Evolutionary conservation across 2,888 invertebrate species (phyloP), one percentile per base, ranked within the genome.

Genomic region (Dasysyrphus albostriatus): DNA sequence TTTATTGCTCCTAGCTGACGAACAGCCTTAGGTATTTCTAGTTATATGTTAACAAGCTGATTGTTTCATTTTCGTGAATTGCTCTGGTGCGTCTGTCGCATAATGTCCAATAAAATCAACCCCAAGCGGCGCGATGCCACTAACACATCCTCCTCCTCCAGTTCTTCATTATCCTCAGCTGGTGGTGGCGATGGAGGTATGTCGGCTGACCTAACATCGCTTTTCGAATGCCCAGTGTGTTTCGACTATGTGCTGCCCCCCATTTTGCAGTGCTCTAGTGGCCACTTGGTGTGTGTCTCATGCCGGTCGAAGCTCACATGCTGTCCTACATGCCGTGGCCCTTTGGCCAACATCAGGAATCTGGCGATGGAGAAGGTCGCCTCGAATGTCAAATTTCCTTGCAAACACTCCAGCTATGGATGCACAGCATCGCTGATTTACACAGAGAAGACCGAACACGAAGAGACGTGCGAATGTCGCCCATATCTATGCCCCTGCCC

Each of bases 321-420:
- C 93, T 99, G 99, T 93, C 99, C 99, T 58, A 99, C 99, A 84
- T 99, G 99, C 92, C 95, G 99, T 88, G 99, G 99, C 83, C 98
- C 98, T 44, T 94, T 99, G 91, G 97, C 96, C 93, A 99, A 99
- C 93, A 99, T 99, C 90, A 95, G 99, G 89, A 99, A 99, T 93
- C 94, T 99, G 91, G 99, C 99, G 42, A 99, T 99, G 98, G 99
- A 99, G 92, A 99, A 99, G 93, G 98, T 99, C 47, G 99, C 99
- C 51, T 97, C 97, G 90, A 99, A 98, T 90, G 98, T 99, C 61
- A 97, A 98, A 95, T 99, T 99, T 91, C 99, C 99, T 0, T 99
- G 99, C 94, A 99, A 99, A 94, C 99, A 99, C 94, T 97, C 98
- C 76, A 96, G 96, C 89, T 98, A 98, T 88, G 99, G 99, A 67